Conservation (phyloP, 2,888 invertebrate genomes). For the Seira musarum region DNA sequence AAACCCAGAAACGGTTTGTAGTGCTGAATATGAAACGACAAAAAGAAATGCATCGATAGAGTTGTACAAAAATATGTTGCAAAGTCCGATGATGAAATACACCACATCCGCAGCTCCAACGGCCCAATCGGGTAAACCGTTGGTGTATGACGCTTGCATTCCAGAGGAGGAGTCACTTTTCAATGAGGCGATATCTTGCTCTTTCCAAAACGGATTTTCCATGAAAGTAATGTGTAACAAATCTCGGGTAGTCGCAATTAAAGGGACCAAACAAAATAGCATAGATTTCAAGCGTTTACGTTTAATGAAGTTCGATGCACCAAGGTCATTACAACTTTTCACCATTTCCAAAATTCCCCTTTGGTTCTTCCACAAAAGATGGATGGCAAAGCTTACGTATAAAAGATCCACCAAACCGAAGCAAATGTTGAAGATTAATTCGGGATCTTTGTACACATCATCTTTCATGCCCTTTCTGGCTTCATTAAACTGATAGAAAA, state of each 20-base stretch:
- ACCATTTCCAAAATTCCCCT: background rate
- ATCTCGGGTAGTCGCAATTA: background rate
- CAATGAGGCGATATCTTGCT: background rate
- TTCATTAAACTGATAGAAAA: constrained; percentile 12
- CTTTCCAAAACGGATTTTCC: background rate
- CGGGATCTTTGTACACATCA: constrained; percentile 25
- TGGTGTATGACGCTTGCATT: too few species aligned
- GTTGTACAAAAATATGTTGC: constrained; percentile 24
- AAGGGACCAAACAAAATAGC: background rate
- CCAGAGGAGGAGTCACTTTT: too few species aligned
- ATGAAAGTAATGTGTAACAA: background rate
- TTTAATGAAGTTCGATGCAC: constrained; percentile 6
- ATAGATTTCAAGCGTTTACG: background rate
- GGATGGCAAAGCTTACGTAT: constrained; percentile 20
- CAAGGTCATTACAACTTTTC: too few species aligned
- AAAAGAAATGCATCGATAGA: constrained; percentile 20
- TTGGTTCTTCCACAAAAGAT: constrained; percentile 5
- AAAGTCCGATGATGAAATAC: background rate
- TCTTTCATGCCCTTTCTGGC: background rate
- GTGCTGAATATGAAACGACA: too few species aligned
- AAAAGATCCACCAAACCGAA: constrained; percentile 27
- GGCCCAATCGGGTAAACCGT: too few species aligned
- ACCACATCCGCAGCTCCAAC: constrained; percentile 1
- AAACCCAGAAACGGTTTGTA: too few species aligned
- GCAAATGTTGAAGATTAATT: constrained; percentile 34